Evolutionary conservation across 37 sponge, comb jelly and placozoan genomes (phyloP).

Genomic region (Cliona cf. orientalis): DNA sequence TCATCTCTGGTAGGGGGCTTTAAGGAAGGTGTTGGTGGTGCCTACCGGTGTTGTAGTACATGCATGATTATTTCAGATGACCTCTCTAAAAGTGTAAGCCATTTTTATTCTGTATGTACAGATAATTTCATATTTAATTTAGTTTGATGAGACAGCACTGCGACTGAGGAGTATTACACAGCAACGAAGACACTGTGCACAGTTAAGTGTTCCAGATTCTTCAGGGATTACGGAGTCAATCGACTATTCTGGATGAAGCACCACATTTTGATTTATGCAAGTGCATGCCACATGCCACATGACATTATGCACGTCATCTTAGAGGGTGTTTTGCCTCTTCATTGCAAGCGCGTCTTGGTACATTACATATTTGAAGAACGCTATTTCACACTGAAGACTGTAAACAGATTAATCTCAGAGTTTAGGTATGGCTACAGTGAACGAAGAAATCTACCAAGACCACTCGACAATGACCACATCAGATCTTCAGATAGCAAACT

Average conservation of each 20-base stretch:
- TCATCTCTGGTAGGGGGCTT: not conserved
- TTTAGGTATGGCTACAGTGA: constrained; percentile 3
- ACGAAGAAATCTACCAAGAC: not conserved
- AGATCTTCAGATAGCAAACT: not conserved
- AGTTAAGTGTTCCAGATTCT: not conserved
- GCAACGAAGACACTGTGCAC: not conserved
- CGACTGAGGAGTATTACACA: not conserved
- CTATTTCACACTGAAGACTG: not conserved
- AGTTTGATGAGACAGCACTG: not conserved
- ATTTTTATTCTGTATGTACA: not conserved
- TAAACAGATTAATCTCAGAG: not conserved
- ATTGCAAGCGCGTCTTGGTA: not conserved
- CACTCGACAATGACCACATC: not conserved
- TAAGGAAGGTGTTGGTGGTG: too few relatives aligned
- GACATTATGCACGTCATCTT: constrained; percentile 3
- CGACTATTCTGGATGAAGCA: not conserved
- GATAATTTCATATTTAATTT: not conserved
- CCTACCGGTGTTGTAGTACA: not conserved
- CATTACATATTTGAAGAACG: not conserved
- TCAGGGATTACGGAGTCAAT: not conserved
- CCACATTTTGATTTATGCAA: not conserved
- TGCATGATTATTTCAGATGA: not conserved
- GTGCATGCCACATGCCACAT: constrained; percentile 9
- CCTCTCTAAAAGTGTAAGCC: not conserved
- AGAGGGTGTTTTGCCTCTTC: constrained; percentile 1